A percentile compares a stretch with the other conserved stretches of the same genome.
Evolutionary conservation across 2,797 vertebrate species (phyloP).

Genomic region (Tinamus major): DNA sequence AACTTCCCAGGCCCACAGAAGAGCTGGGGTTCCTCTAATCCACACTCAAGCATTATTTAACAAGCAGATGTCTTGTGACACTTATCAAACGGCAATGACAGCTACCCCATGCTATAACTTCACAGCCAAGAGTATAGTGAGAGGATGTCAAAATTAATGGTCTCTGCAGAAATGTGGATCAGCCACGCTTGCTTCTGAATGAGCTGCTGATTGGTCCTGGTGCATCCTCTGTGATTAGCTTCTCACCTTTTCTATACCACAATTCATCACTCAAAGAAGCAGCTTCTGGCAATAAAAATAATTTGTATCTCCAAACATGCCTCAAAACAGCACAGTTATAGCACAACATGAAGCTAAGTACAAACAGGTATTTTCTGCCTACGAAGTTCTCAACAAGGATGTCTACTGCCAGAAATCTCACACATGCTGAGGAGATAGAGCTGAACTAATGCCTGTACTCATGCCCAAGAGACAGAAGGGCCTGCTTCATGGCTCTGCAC

Average conservation of each 20-base stretch:
- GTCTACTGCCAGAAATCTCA: background rate
- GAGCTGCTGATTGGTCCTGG: background rate
- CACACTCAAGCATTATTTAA: background rate
- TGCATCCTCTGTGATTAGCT: background rate
- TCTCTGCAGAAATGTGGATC: background rate
- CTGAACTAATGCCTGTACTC: background rate
- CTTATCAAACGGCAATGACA: background rate
- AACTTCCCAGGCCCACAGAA: accelerated
- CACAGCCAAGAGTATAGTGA: background rate
- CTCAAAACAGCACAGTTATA: background rate
- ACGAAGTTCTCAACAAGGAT: background rate
- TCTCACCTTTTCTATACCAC: background rate
- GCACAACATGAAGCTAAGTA: background rate
- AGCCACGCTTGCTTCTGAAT: background rate
- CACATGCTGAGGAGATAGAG: background rate
- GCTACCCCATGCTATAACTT: background rate
- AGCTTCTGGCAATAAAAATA: background rate
- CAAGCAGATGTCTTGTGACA: background rate
- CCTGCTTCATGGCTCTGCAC: background rate
- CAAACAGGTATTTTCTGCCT: background rate
- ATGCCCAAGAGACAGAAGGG: background rate
- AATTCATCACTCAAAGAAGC: background rate
- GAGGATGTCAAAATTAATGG: background rate
- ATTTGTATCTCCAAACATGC: background rate
- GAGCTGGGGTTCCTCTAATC: background rate